Conservation (phyloP, 1,140 invertebrate species). For the Drosophila bipectinata region DNA sequence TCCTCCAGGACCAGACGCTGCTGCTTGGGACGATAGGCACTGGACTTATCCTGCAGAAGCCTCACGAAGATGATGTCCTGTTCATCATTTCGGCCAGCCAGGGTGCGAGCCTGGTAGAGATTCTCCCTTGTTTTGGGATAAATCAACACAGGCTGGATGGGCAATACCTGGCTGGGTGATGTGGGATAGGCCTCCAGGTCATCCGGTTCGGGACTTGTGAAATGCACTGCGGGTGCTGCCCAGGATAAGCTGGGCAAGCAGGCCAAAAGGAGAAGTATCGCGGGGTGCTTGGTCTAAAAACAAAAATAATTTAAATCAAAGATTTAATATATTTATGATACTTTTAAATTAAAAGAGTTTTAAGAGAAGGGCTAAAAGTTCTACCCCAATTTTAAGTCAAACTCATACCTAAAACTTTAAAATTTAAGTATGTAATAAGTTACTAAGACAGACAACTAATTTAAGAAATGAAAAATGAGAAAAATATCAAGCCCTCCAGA, state of each 20-base stretch:
- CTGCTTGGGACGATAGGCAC: conserved; percentile 66
- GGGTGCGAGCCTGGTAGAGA: conserved; percentile 58
- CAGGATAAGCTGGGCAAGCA: conserved; percentile 21
- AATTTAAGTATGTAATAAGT: background rate
- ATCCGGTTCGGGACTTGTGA: conserved; percentile 6
- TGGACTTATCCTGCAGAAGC: conserved; percentile 59
- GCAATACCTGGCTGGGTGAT: conserved; percentile 65
- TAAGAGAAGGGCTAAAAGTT: too few relatives aligned
- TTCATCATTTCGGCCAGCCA: conserved; percentile 45
- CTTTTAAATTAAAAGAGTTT: too few relatives aligned
- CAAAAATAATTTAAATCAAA: background rate
- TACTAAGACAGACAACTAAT: conserved; percentile 7
- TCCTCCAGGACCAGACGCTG: conserved; percentile 48
- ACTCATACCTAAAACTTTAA: background rate
- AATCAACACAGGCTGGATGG: conserved; percentile 71
- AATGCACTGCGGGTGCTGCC: conserved; percentile 35
- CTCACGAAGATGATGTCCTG: conserved; percentile 75
- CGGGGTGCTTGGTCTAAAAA: conserved; percentile 4
- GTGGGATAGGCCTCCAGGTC: conserved; percentile 53
- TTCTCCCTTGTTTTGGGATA: conserved; percentile 57
- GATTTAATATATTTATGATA: too few relatives aligned
- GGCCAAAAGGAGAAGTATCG: conserved; percentile 1
- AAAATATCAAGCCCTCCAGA: conserved; percentile 4
- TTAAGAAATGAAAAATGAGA: conserved; percentile 17
- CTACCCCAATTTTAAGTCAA: too few relatives aligned